Base-by-base conservation (phyloP, 2,113 vertebrate genomes). In the Calcarius ornatus region DNA sequence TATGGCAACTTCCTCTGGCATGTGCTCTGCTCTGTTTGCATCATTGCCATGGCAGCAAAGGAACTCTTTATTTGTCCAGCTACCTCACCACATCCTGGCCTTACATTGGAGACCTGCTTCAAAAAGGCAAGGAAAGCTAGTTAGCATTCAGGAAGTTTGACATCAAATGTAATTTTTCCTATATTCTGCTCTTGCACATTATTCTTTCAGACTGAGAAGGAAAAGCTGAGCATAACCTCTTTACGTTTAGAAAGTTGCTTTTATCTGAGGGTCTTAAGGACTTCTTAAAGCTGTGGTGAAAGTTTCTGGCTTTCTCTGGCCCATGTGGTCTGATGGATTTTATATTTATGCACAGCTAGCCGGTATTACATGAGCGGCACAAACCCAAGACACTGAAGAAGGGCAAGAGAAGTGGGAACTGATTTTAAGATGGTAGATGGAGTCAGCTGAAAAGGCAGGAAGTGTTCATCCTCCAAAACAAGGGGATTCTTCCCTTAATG, bases 1-100 rank as follows among this genome's bases (percentile, higher is more conserved):
- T 98, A 99, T 98, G 97, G 96, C 97, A 94, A 60, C 94, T 94
- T 94, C 93, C 95, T 97, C 97, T 97, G 98, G 98, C 97, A 95
- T 98, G 95, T 97, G 37, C 51, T 91, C 57, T 5, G 33, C 57
- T 93, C 81, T 98, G 98, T 99, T 98, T 98, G 96, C 90, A 92
- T 87, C 89, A 98, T 98, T 98, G 96, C 98, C 97, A 98, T 99
- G 98, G 98, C 97, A 99, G 98, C 97, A 50, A 91, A 95, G 83
- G 96, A 97, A 94, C 97, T 98, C 98, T 98, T 98, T 98, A 98
- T 98, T 97, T 91, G 4, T 97, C 89, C 97, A 93, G 89, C 83
- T 93, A 96, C 97, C 97, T 98, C 57, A 64, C 97, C 97, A 96
- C 96, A 97, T 98, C 97, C 98, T 94, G 97, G 96, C 97, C 96